Evolutionary conservation across 2,797 vertebrate species (phyloP).

Genomic region (Microctenopoma lineatum): DNA sequence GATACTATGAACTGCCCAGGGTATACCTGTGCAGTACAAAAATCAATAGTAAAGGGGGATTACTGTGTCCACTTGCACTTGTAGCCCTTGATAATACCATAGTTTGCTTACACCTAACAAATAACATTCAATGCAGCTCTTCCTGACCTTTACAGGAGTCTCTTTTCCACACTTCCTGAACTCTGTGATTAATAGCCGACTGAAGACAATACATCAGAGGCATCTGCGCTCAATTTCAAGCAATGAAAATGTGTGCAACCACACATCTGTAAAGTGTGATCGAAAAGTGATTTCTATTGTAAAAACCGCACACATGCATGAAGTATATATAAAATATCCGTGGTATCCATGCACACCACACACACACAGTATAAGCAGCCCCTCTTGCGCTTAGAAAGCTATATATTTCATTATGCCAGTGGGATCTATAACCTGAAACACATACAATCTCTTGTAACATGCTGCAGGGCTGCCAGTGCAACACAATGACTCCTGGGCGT

Average conservation of each 20-base stretch:
- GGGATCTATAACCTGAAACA: constrained; percentile 69
- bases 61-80: constrained; percentile 13
- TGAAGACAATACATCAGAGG: constrained; percentile 69
- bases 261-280: constrained; percentile 22
- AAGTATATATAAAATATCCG: constrained; percentile 32
- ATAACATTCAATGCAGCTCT: constrained; percentile 34
- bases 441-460: constrained; percentile 60
- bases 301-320: constrained; percentile 9
- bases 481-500: constrained; percentile 49
- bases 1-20: constrained; percentile 16
- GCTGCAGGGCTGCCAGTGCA: constrained; percentile 48
- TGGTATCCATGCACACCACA: constrained; percentile 1
- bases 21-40: not conserved
- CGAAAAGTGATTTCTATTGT: constrained; percentile 17
- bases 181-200: constrained; percentile 67
- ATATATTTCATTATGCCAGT: constrained; percentile 59
- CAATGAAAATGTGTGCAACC: constrained; percentile 46
- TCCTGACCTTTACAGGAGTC: constrained; percentile 58
- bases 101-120: constrained; percentile 22
- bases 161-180: constrained; percentile 45
- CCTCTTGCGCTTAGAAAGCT: constrained; percentile 55
- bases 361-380: constrained; percentile 13
- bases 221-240: constrained; percentile 66
- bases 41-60: constrained; percentile 37
- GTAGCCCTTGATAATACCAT: constrained; percentile 39